Evolutionary conservation across 1,140 invertebrate species (phyloP), one percentile per base, ranked within the genome.

Genomic region (Drosophila neocordata): DNA sequence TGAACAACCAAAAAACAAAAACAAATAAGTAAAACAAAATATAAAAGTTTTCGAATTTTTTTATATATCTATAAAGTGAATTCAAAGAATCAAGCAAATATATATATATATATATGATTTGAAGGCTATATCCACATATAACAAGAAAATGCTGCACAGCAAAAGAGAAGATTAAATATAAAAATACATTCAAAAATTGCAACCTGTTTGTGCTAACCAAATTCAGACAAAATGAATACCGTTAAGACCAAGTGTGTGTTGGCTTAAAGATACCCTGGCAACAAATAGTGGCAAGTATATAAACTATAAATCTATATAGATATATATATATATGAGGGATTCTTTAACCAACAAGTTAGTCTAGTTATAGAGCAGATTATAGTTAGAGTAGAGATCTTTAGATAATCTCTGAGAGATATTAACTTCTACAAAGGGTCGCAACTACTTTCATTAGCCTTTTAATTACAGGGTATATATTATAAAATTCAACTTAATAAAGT

Each of bases 151-250:
- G 63, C 59, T 67, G 22, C 53, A 31, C 62, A 35, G 59, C 73
- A 59, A 71, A 67, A 57, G 5, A 41, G 48, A 68, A 44, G n/a
- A n/a, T n/a, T 56, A 37, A 69, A 4, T 31, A 37, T 31, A 56
- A 55, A 51, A 55, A 74, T 56, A 18, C 41, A 8, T 20, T 18
- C 18, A 20, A 48, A 59, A 64, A 69, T 65, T 63, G 65, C 44
- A 75, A 76, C 60, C 69, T 65, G 48, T 73, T 73, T 66, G 41
- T 67, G 57, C 22, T n/a, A 35, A 9, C 15, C 41, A 18, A 44
- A 48, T 20, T 20, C 8, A 20, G 18, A 48, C 6, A 48, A 48
- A 48, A 48, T 48, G 41, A 48, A 11, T 11, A 13, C 12, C 11
- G 8, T 0, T 11, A 48, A 20, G 2, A 48, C 8, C 15, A 44